phyloP scores from a whole-genome alignment of 1,140 invertebrate species.

The Aphidius gifuensis region DNA sequence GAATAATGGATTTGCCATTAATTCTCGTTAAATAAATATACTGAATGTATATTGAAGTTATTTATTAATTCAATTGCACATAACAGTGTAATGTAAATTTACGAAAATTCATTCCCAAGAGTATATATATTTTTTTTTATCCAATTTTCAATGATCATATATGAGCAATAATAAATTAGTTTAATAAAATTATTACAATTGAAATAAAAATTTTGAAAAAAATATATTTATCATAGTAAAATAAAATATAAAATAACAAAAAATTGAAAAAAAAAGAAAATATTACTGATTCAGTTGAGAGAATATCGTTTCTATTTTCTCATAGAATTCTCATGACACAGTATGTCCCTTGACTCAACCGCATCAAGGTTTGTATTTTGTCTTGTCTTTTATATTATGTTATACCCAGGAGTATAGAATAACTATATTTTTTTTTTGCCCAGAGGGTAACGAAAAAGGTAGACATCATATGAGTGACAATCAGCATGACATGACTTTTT shows the following conservation, averaged over 20 bases:
- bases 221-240: neutral
- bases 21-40: too few relatives aligned
- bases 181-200: too few relatives aligned
- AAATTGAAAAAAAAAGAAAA: constrained; percentile 7
- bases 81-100: too few relatives aligned
- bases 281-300: constrained; percentile 21
- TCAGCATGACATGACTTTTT: constrained; percentile 5
- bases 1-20: too few relatives aligned
- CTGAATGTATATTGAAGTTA: too few relatives aligned
- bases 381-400: constrained; percentile 39
- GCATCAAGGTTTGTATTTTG: constrained; percentile 36
- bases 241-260: neutral
- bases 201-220: neutral
- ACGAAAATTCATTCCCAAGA: too few relatives aligned
- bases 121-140: too few relatives aligned
- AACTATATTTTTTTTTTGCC: constrained; percentile 37
- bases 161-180: too few relatives aligned
- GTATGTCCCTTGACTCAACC: too few relatives aligned
- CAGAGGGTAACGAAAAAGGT: constrained; percentile 15
- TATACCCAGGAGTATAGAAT: constrained; percentile 36
- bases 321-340: too few relatives aligned
- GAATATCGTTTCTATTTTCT: constrained; percentile 38
- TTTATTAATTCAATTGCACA: too few relatives aligned
- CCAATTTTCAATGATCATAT: too few relatives aligned
- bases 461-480: neutral